A percentile compares a stretch with the other conserved stretches of the same genome.
phyloP scores from a whole-genome alignment of 2,888 invertebrate species.

The Octodonta nipae region DNA sequence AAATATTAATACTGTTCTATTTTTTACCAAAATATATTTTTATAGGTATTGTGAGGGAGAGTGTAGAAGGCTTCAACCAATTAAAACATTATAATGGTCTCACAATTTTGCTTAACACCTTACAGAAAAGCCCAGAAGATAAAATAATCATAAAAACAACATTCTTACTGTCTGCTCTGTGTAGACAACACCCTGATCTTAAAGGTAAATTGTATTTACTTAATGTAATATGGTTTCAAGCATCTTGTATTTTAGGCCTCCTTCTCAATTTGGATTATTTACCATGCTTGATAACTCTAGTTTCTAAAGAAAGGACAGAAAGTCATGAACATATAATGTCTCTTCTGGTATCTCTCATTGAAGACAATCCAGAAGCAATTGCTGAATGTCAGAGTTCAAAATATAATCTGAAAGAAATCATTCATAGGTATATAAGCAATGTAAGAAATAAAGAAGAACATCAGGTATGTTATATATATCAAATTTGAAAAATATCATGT shows the following conservation, averaged over 20 bases:
- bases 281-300: slow-evolving; percentile 22
- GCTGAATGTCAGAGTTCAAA: slow-evolving; percentile 35
- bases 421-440: slow-evolving; percentile 30
- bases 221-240: too few species aligned
- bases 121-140: slow-evolving; percentile 41
- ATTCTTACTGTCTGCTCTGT: slow-evolving; percentile 54
- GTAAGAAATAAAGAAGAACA: slow-evolving; percentile 36
- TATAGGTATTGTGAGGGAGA: slow-evolving; percentile 49
- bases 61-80: slow-evolving; percentile 43
- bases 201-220: slow-evolving; percentile 48
- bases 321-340: slow-evolving; percentile 41
- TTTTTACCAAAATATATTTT: slow-evolving; percentile 1
- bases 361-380: slow-evolving; percentile 32
- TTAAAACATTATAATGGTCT: slow-evolving; percentile 51
- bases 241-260: slow-evolving; percentile 24
- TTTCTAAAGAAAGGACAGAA: slow-evolving; percentile 21
- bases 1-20: too few species aligned
- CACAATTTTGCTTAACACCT: slow-evolving; percentile 44
- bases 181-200: slow-evolving; percentile 39
- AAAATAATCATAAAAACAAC: slow-evolving; percentile 57
- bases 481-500: too few species aligned
- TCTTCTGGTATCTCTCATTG: slow-evolving; percentile 36
- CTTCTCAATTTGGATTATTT: slow-evolving; percentile 25
- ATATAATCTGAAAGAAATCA: slow-evolving; percentile 31
- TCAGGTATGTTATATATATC: slow-evolving; percentile 20